Evolutionary conservation across 2,888 invertebrate species (phyloP), one percentile per base, ranked within the genome.

Genomic region (Torymus aiolomorphi): DNA sequence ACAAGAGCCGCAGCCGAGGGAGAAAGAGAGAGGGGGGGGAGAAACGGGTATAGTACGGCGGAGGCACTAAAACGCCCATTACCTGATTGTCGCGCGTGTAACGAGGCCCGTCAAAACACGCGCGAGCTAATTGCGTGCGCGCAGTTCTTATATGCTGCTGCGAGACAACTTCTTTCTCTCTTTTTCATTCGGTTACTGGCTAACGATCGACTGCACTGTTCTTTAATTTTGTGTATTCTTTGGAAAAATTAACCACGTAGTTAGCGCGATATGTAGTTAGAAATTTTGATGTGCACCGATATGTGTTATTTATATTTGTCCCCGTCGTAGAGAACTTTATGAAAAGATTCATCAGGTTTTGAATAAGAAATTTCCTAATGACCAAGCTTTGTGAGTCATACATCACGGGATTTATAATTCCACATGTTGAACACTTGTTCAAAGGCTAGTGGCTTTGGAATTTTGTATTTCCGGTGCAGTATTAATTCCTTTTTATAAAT

Each of bases 101-200:
- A 76, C 80, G 59, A 76, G 76, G 73, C 31, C 59, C 76, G 73
- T 76, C 80, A 76, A 73, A 80, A 80, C 76, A 80, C 12, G 20
- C 12, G 42, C 5, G 59, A 73, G 78, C 78, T 78, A 73, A 78
- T 78, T 78, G 49, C 73, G 16, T 56, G 57, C 69, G 16, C 62
- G 42, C 2, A 42, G 8, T 8, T 42, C 42, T 8, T 42, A 31
- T 31, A 5, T 31, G 2, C 2, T 20, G 42, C 18, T 13, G 31
- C 59, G 54, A 24, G 16, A 31, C 42, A 20, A 10, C 14, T 57
- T 74, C 57, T 57, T 14, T 66, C 52, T 42, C 59, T 72, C 20
- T 69, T 31, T 66, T 42, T 42, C 42, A 42, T 10, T 42, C 42
- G 42, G 42, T 10, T 42, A 8, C 42, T 42, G 8, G 42, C 42